Conservation (phyloP, 2,888 invertebrate species). For the Drosophila phalerata region DNA sequence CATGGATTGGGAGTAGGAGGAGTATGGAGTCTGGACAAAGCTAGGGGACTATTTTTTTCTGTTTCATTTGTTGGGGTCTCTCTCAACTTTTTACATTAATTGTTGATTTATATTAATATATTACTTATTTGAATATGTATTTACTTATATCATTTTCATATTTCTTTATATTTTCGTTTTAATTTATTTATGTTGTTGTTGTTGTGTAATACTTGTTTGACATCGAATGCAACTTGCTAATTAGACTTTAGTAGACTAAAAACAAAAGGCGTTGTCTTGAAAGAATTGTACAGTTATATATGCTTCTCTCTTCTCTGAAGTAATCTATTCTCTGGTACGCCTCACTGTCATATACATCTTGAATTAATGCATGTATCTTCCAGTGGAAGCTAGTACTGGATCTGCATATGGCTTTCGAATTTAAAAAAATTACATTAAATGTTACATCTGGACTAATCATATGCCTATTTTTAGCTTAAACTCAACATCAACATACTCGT, state of each 20-base stretch:
- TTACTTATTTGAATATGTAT: constrained; percentile 55
- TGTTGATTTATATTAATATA: constrained; percentile 44
- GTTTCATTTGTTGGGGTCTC: constrained; percentile 33
- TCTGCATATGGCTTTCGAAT: constrained; percentile 20
- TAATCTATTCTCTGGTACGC: background rate
- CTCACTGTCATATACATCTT: background rate
- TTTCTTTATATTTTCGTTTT: constrained; percentile 39
- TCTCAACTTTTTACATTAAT: constrained; percentile 69
- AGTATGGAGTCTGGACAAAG: constrained; percentile 35
- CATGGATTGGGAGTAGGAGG: constrained; percentile 23
- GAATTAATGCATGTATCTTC: background rate
- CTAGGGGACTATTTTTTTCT: constrained; percentile 32
- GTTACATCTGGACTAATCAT: constrained; percentile 73
- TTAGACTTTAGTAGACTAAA: constrained; percentile 51
- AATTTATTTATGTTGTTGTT: constrained; percentile 32
- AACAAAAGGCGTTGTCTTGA: constrained; percentile 23
- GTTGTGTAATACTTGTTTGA: constrained; percentile 69
- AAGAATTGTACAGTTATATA: constrained; percentile 19
- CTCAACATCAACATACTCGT: constrained; percentile 65
- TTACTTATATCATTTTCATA: constrained; percentile 27
- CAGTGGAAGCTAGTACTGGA: constrained; percentile 2
- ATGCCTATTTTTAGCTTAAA: constrained; percentile 70
- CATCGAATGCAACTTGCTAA: constrained; percentile 65
- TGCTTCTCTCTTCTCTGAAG: background rate
- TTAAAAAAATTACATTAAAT: constrained; percentile 64